Evolutionary conservation across 2,888 invertebrate genomes (phyloP), one percentile per base, ranked within the genome.

Genomic region (Oxytorus armatus): DNA sequence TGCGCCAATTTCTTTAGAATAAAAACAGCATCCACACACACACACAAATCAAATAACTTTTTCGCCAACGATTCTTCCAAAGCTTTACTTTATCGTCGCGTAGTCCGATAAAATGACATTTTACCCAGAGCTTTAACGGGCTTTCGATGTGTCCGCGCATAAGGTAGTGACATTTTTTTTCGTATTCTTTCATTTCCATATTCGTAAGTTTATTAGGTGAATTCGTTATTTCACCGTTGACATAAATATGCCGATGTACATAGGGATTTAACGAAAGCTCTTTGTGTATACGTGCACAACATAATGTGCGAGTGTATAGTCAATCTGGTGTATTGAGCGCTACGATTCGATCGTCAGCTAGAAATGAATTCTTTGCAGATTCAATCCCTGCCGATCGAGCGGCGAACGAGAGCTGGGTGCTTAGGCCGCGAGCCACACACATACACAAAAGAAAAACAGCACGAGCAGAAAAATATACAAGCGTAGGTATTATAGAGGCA

Each of bases 281-380:
- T 18, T 61, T 3, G 49, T 33, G 51, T 51, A 66, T 3, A 36
- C 3, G 11, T 39, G 16, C 14, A 36, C 39, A n/a, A n/a, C n/a
- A n/a, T n/a, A n/a, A n/a, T n/a, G n/a, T n/a, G n/a, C n/a, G n/a
- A 55, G 0, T 29, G 21, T 11, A 18, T 11, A 18, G 1, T 0
- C 8, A 36, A 18, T n/a, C 2, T 18, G 1, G 5, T 29, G n/a
- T 18, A n/a, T 21, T n/a, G 42, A 65, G 33, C 21, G 36, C 44
- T 11, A 16, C 57, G 23, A 75, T 47, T 5, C 3, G 29, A 55
- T 53, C 18, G 49, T 21, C 44, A 11, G 36, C 36, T 36, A 21
- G 57, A 36, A 16, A 75, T 57, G 21, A 66, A 75, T 66, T 57
- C 57, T 66, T n/a, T 75, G 57, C 47, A 66, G 66, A 75, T 75